Evolutionary conservation across 2,797 vertebrate genomes (phyloP).

Genomic region (Enteromius thamalakanensis): DNA sequence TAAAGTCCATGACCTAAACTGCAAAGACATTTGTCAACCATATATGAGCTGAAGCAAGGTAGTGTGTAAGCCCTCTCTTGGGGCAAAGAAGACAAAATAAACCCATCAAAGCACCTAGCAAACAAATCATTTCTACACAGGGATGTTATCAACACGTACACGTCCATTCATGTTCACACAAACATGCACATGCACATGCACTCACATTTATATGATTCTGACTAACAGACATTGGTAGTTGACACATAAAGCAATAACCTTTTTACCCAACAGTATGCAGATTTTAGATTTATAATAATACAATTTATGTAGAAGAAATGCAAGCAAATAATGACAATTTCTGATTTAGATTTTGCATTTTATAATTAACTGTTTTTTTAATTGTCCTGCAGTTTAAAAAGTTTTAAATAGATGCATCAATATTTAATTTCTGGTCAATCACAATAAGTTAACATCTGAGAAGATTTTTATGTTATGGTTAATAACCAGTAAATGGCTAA

Average conservation of each 20-base stretch:
- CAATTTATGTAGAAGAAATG: background rate
- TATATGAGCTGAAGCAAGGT: constrained; percentile 32
- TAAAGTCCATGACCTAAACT: constrained; percentile 14
- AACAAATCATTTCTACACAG: background rate
- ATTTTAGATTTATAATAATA: background rate
- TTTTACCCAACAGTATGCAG: background rate
- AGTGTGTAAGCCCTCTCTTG: constrained; percentile 31
- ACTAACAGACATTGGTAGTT: background rate
- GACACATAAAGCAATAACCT: background rate
- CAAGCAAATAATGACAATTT: background rate
- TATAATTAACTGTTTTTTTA: background rate
- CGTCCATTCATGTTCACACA: background rate
- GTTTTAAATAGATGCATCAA: background rate
- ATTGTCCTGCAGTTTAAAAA: background rate
- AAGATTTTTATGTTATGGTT: background rate
- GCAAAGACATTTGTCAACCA: constrained; percentile 44
- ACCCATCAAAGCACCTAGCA: constrained; percentile 40
- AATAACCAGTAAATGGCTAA: too few relatives aligned
- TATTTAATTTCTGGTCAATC: background rate
- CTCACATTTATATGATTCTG: constrained; percentile 5
- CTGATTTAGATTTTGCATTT: background rate
- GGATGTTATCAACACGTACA: constrained; percentile 11
- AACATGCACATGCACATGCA: background rate
- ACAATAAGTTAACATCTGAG: background rate
- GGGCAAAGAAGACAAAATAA: constrained; percentile 34